Evolutionary conservation across 2,797 vertebrate genomes (phyloP).

Genomic region (Vespertilio murinus): DNA sequence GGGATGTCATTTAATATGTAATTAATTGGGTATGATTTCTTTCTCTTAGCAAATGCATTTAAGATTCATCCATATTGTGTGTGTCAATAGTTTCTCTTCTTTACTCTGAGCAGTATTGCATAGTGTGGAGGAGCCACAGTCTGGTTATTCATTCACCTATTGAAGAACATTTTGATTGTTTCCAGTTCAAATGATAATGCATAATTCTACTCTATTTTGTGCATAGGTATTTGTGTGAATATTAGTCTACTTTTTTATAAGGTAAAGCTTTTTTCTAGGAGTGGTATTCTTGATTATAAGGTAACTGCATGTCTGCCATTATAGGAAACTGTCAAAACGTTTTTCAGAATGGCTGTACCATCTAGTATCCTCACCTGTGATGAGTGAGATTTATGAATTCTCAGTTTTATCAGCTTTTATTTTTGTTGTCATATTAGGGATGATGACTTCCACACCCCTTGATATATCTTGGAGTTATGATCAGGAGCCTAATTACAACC

Average conservation of each 20-base stretch:
- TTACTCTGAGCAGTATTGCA: not conserved
- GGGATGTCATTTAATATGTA: not conserved
- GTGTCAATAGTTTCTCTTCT: not conserved
- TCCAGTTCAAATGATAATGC: not conserved
- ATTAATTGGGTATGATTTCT: not conserved
- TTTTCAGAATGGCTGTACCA: not conserved
- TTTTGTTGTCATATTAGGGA: not conserved
- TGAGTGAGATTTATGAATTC: not conserved
- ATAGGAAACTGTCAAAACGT: too few relatives aligned
- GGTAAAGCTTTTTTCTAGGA: not conserved
- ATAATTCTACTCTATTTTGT: not conserved
- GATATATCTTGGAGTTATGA: not conserved
- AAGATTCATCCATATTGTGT: rapidly evolving
- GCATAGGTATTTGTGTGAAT: not conserved
- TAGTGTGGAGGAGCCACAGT: too few relatives aligned
- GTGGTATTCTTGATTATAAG: not conserved
- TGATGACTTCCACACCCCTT: not conserved
- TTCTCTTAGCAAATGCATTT: not conserved
- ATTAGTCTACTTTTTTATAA: not conserved
- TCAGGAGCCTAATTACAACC: not conserved
- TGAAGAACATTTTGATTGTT: not conserved
- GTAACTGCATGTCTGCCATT: not conserved
- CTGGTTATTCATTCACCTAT: not conserved
- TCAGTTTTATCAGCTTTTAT: not conserved
- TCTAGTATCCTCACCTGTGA: rapidly evolving